phyloP scores from a whole-genome alignment of 2,113 vertebrate species.

The Brevimyrus niger region DNA sequence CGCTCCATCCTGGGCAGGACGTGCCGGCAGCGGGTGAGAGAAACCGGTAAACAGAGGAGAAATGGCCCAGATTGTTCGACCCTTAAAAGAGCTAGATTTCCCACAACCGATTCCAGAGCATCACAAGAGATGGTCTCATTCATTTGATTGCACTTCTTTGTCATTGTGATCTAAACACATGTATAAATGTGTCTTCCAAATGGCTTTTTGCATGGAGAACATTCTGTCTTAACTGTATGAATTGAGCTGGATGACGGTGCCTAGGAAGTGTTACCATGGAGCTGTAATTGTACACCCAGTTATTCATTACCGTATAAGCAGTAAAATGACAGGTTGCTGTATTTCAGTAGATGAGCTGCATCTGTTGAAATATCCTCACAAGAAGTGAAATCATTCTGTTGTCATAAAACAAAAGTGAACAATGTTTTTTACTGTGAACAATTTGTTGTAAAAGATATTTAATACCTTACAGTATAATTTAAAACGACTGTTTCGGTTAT shows the following conservation, averaged over 20 bases:
- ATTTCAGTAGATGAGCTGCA: constrained; percentile 19
- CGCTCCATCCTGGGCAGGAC: not conserved
- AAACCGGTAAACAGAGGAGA: not conserved
- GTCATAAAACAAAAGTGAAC: not conserved
- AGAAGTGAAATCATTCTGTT: not conserved
- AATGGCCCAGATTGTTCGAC: not conserved
- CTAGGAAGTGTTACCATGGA: constrained; percentile 27
- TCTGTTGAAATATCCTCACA: constrained; percentile 8
- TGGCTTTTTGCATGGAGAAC: not conserved
- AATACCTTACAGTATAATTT: not conserved
- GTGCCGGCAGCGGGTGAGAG: not conserved
- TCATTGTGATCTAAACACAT: not conserved
- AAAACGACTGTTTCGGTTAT: not conserved
- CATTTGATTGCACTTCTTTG: not conserved
- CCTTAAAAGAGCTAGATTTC: not conserved
- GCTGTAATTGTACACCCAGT: constrained; percentile 20
- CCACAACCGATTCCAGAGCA: not conserved
- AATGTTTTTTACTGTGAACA: not conserved
- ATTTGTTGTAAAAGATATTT: not conserved
- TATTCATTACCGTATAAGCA: constrained; percentile 17
- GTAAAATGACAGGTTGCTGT: constrained; percentile 22
- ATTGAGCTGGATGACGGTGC: constrained; percentile 6
- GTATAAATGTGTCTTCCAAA: not conserved
- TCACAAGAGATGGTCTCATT: not conserved
- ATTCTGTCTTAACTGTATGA: constrained; percentile 2